Percentiles rank a stretch among this genome's conserved stretches.
These are phyloP conservation scores for Odontamblyopus rebecca DNA, from an alignment of 2,797 vertebrate genomes.

Conservation along the genomic window DNA sequence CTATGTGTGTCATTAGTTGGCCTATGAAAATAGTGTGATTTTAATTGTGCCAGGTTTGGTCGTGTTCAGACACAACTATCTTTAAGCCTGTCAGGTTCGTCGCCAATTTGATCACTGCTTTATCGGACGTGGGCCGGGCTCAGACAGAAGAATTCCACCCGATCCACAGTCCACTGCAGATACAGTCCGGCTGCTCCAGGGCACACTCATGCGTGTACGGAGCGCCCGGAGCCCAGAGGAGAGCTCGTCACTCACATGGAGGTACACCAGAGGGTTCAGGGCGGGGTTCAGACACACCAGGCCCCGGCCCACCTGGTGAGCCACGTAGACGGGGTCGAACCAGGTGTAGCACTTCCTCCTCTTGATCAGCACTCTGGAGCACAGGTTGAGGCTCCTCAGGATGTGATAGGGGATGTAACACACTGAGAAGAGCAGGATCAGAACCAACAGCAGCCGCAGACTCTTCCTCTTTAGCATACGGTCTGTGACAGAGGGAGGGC, in stretches of 20 bases:
- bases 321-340: constrained; percentile 62
- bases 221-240: constrained; percentile 1
- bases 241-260: constrained; percentile 41
- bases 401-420: constrained; percentile 83
- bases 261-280: constrained; percentile 78
- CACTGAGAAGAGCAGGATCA: constrained; percentile 77
- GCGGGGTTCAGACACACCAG: constrained; percentile 81
- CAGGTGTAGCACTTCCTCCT: constrained; percentile 43
- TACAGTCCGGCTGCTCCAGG: no score
- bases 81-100: no score
- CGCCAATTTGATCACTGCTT: no score
- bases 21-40: no score
- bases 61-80: no score
- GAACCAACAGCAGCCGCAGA: constrained; percentile 70
- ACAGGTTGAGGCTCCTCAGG: constrained; percentile 79
- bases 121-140: no score
- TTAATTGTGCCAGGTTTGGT: no score
- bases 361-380: constrained; percentile 52
- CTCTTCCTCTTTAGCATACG: constrained; percentile 64
- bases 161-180: no score
- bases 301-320: constrained; percentile 77
- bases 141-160: no score
- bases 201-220: not conserved
- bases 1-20: no score
- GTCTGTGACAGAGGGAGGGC: constrained; percentile 28